These are phyloP conservation scores for Psilopogon haemacephalus DNA, from an alignment of 2,113 vertebrate species.

Conservation along the genomic window DNA sequence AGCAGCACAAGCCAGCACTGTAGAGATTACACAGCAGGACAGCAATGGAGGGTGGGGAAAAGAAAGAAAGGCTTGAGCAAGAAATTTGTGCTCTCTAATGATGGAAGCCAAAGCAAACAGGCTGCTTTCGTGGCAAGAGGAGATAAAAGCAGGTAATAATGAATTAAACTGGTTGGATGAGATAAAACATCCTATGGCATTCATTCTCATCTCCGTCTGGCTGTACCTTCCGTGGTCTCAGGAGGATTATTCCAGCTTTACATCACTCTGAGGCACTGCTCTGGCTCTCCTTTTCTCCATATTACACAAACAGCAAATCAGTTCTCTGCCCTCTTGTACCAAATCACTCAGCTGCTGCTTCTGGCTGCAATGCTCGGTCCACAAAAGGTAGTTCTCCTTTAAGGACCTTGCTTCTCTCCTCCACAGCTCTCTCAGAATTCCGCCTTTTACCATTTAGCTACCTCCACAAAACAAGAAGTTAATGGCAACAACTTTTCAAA, in stretches of 20 bases:
- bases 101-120: background rate
- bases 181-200: background rate
- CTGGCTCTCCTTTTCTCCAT: background rate
- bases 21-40: background rate
- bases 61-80: background rate
- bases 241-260: background rate
- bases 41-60: background rate
- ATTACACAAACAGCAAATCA: background rate
- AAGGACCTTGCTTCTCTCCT: background rate
- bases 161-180: background rate
- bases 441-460: constrained; percentile 7
- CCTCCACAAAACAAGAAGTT: constrained; percentile 52
- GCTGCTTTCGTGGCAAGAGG: background rate
- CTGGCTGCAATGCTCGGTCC: background rate
- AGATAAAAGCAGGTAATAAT: background rate
- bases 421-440: constrained; percentile 1
- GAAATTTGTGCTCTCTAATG: background rate
- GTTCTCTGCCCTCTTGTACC: background rate
- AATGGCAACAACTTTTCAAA: constrained; percentile 54
- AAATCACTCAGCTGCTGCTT: background rate
- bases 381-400: background rate
- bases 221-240: background rate
- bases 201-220: background rate
- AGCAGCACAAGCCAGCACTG: background rate
- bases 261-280: background rate